Evolutionary conservation across 2,888 invertebrate genomes (phyloP).

Genomic region (Drosophila flavopinicola): DNA sequence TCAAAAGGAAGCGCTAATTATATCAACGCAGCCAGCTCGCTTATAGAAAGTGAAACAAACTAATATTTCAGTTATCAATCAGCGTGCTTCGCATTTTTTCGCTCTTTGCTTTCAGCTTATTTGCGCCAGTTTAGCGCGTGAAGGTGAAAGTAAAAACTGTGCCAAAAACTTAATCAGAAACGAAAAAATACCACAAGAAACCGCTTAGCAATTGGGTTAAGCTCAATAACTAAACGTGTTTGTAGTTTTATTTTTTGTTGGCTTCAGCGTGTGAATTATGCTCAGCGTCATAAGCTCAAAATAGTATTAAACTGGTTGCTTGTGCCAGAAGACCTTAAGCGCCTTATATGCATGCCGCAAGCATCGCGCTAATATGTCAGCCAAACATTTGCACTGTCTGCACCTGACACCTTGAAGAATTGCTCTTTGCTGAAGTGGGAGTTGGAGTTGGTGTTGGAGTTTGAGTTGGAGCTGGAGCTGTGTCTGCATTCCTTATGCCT

Average conservation of each 20-base stretch:
- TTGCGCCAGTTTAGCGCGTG: constrained; percentile 27
- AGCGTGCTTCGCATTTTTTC: constrained; percentile 13
- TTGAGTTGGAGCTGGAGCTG: background rate
- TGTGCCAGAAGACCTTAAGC: constrained; percentile 8
- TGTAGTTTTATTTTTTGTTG: constrained; percentile 5
- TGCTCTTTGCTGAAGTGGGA: background rate
- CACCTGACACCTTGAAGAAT: constrained; percentile 42
- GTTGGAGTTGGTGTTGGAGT: background rate
- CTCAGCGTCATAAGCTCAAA: constrained; percentile 40
- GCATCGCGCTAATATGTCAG: constrained; percentile 47
- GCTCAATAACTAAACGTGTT: constrained; percentile 73
- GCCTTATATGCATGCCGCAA: background rate
- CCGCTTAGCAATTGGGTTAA: constrained; percentile 67
- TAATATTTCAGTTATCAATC: constrained; percentile 53
- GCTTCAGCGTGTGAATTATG: constrained; percentile 58
- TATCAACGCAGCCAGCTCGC: constrained; percentile 45
- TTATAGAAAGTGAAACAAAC: constrained; percentile 66
- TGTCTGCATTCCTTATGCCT: constrained; percentile 4
- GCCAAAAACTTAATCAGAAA: constrained; percentile 57
- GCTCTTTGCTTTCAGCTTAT: constrained; percentile 2
- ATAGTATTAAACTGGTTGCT: constrained; percentile 63
- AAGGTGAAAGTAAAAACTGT: constrained; percentile 67
- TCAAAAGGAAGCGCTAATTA: constrained; percentile 74
- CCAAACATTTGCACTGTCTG: constrained; percentile 45
- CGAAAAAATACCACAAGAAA: constrained; percentile 20